Evolutionary conservation across 2,888 invertebrate species (phyloP).

Genomic region (Tetanocera ferruginea): DNA sequence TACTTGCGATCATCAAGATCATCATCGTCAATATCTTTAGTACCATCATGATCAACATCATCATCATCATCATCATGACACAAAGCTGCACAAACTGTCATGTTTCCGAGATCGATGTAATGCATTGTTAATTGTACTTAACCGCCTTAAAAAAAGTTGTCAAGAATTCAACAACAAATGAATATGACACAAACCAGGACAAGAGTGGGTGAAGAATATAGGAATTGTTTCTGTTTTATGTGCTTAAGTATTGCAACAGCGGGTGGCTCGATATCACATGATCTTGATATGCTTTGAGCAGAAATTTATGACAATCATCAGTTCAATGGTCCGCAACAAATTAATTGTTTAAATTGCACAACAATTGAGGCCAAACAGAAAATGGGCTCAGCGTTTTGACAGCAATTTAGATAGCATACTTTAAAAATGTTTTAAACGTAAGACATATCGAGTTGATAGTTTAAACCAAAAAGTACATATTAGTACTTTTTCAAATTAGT

Average conservation of each 20-base stretch:
- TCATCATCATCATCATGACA: background rate
- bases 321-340: conserved; percentile 1
- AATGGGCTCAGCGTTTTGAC: background rate
- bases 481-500: no score
- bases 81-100: conserved; percentile 14
- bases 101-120: conserved; percentile 18
- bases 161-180: background rate
- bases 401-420: no score
- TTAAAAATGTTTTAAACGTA: no score
- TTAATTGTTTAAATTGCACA: conserved; percentile 16
- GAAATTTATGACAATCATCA: background rate
- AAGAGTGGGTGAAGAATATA: background rate
- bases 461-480: no score
- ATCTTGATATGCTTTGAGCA: background rate
- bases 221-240: background rate
- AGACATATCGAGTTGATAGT: no score
- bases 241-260: background rate
- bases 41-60: background rate
- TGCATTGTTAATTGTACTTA: conserved; percentile 3
- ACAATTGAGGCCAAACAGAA: conserved; percentile 3
- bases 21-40: no score
- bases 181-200: background rate
- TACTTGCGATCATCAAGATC: background rate
- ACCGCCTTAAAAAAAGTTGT: background rate
- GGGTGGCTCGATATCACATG: background rate